Conservation (phyloP, 2,888 invertebrate genomes). For the Lampropteryx suffumata region DNA sequence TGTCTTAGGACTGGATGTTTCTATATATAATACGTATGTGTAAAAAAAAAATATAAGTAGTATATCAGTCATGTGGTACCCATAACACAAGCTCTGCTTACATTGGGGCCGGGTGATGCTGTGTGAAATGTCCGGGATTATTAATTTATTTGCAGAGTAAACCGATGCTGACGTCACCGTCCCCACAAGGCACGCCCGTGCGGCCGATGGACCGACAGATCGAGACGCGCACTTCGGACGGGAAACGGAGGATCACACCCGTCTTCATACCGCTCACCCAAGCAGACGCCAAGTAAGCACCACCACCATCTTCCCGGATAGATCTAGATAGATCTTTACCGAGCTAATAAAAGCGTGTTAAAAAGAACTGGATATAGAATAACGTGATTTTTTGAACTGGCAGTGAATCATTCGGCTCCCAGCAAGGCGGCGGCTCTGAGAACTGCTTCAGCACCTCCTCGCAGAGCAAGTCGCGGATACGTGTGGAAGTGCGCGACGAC, state of each 20-base stretch:
- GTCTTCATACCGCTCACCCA: conserved; percentile 92
- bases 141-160: conserved; percentile 37
- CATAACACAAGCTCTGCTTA: too few species aligned
- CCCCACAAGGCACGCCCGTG: conserved; percentile 58
- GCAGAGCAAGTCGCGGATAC: conserved; percentile 90
- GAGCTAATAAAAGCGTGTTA: too few species aligned
- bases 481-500: conserved; percentile 89
- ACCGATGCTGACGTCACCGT: conserved; percentile 46
- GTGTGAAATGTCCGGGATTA: too few species aligned
- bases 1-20: too few species aligned
- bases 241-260: conserved; percentile 97
- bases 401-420: conserved; percentile 79
- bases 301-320: too few species aligned
- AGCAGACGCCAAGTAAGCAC: conserved; percentile 83
- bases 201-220: conserved; percentile 94
- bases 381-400: conserved; percentile 6
- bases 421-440: conserved; percentile 75
- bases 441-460: conserved; percentile 89
- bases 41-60: too few species aligned
- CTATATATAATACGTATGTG: too few species aligned
- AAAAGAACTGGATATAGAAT: too few species aligned
- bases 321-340: too few species aligned
- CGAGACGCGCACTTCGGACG: conserved; percentile 96
- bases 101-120: too few species aligned
- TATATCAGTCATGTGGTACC: too few species aligned